Conservation (phyloP, 2,113 vertebrate species). For the Chaetodon auriga region DNA sequence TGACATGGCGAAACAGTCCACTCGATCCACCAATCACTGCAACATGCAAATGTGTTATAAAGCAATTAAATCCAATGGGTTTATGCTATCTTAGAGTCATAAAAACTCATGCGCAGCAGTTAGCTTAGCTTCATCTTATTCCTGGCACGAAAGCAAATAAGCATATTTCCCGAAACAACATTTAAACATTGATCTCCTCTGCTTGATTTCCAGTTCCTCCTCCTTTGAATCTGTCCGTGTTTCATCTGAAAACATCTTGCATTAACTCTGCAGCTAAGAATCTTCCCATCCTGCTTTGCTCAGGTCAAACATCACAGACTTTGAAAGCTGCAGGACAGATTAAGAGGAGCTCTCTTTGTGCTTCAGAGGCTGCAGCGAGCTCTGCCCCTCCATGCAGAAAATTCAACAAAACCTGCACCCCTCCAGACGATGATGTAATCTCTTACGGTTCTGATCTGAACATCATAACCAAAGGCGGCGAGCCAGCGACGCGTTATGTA, state of each 20-base stretch:
- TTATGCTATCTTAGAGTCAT: not conserved
- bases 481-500: constrained; percentile 60
- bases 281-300: not conserved
- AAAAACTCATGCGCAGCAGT: too few species aligned
- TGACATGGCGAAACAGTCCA: too few species aligned
- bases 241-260: not conserved
- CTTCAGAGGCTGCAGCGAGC: constrained; percentile 37
- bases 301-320: constrained; percentile 18
- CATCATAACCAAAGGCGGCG: constrained; percentile 55
- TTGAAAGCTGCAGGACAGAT: constrained; percentile 5
- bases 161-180: not conserved
- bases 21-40: too few species aligned
- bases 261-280: not conserved
- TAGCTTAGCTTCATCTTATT: not conserved
- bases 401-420: constrained; percentile 63
- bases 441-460: constrained; percentile 69
- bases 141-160: not conserved
- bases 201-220: not conserved
- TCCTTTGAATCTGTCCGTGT: not conserved
- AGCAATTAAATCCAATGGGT: not conserved
- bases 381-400: constrained; percentile 48
- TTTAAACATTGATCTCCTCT: not conserved
- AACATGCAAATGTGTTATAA: not conserved
- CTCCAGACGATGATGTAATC: constrained; percentile 81
- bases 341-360: constrained; percentile 24